These are phyloP conservation scores for Euphydryas editha DNA, from an alignment of 2,888 invertebrate genomes.

Conservation along the genomic window DNA sequence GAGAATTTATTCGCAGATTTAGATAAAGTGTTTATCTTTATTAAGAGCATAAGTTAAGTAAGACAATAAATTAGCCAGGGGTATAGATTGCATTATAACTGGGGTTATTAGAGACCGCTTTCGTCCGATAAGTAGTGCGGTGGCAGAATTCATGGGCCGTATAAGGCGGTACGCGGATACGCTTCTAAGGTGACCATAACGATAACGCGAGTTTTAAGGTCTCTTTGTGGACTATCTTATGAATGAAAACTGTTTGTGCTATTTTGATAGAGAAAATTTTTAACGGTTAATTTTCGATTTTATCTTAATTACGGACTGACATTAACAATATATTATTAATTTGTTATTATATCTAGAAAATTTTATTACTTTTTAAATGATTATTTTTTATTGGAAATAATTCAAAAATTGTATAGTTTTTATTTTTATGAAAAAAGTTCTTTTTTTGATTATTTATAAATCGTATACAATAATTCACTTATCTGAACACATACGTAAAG, in stretches of 20 bases:
- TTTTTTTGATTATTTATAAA: too few relatives aligned
- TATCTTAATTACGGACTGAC: not conserved
- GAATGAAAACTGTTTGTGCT: constrained; percentile 12
- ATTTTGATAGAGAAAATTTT: not conserved
- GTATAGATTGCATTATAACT: constrained; percentile 48
- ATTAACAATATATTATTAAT: too few relatives aligned
- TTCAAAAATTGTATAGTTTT: too few relatives aligned
- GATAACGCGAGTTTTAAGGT: constrained; percentile 31
- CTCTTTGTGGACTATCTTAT: constrained; percentile 43
- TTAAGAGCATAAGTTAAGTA: constrained; percentile 50
- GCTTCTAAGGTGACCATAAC: constrained; percentile 52
- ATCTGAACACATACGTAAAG: too few relatives aligned
- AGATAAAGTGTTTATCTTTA: constrained; percentile 52
- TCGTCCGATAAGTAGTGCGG: constrained; percentile 69
- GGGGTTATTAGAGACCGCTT: constrained; percentile 69
- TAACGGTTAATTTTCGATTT: not conserved
- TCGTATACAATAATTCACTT: too few relatives aligned
- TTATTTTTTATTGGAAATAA: too few relatives aligned
- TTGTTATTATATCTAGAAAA: too few relatives aligned
- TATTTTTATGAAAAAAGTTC: too few relatives aligned
- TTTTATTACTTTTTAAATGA: too few relatives aligned
- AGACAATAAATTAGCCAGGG: constrained; percentile 50
- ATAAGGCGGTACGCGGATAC: constrained; percentile 63
- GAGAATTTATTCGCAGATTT: constrained; percentile 46
- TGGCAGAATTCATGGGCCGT: constrained; percentile 67